phyloP scores from a whole-genome alignment of 2,797 vertebrate genomes.

The Poeciliopsis paucimaculata region DNA sequence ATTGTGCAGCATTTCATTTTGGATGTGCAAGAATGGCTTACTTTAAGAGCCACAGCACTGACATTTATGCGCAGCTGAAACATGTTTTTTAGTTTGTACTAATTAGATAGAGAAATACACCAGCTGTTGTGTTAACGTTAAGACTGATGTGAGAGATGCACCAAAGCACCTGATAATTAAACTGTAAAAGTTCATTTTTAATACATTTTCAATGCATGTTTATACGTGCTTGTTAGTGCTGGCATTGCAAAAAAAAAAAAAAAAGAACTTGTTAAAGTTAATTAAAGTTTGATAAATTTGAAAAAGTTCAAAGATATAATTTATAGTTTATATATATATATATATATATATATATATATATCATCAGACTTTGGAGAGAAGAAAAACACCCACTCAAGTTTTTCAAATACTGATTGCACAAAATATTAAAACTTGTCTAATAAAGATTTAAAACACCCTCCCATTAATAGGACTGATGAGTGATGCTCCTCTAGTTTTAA shows the following conservation, averaged over 20 bases:
- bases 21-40: not conserved
- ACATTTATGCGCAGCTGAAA: not conserved
- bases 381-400: not conserved
- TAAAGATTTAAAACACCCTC: not conserved
- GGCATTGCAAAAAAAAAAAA: not conserved
- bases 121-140: not conserved
- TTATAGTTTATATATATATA: not conserved
- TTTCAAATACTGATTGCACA: not conserved
- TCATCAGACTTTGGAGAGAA: not conserved
- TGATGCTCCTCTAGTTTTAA: not conserved
- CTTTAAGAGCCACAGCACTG: not conserved
- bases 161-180: not conserved
- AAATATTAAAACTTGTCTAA: not conserved
- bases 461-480: not conserved
- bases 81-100: not conserved
- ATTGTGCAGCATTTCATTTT: not conserved
- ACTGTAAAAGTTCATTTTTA: not conserved
- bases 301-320: not conserved
- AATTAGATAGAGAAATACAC: not conserved
- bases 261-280: rapidly evolving
- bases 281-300: not conserved
- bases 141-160: not conserved
- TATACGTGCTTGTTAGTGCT: not conserved
- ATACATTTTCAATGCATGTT: not conserved
- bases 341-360: too few species aligned